phyloP scores from a whole-genome alignment of 2,888 invertebrate genomes.

The Glyphotaelius pellucidus region DNA sequence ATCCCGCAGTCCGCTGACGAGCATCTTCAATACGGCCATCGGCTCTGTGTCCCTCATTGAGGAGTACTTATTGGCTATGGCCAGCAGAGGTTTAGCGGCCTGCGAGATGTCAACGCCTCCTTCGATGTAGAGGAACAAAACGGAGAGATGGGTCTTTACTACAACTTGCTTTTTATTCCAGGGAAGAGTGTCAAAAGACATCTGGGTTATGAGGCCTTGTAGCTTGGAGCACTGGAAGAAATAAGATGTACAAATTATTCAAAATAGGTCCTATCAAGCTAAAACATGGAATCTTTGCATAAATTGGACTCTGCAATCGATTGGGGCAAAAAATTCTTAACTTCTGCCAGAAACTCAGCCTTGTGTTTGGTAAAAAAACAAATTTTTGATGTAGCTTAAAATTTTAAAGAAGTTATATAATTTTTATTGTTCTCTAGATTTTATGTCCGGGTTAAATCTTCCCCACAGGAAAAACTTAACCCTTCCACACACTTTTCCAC shows the following conservation, averaged over 20 bases:
- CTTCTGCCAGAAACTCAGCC: too few relatives aligned
- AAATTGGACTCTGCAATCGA: too few relatives aligned
- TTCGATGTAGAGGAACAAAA: conserved; percentile 71
- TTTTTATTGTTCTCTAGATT: too few relatives aligned
- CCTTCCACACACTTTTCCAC: too few relatives aligned
- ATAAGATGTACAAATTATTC: neutral
- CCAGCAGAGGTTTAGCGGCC: conserved; percentile 70
- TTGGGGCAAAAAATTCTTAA: too few relatives aligned
- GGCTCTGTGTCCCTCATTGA: conserved; percentile 62
- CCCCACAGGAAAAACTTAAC: too few relatives aligned
- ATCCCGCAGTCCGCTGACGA: conserved; percentile 67
- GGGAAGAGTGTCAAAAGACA: conserved; percentile 70
- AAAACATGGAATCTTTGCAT: too few relatives aligned
- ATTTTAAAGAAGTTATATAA: too few relatives aligned
- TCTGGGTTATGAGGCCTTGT: conserved; percentile 70
- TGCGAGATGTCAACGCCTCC: conserved; percentile 69
- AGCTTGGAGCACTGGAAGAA: conserved; percentile 69
- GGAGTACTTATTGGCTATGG: conserved; percentile 67
- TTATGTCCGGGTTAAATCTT: too few relatives aligned
- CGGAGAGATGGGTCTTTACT: conserved; percentile 71
- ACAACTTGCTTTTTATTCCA: conserved; percentile 69
- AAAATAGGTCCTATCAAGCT: too few relatives aligned
- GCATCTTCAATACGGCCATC: conserved; percentile 65
- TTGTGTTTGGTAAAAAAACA: neutral
- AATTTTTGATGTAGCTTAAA: too few relatives aligned